Conservation (phyloP, 2,888 invertebrate species). For the Stratiomys singularior region DNA sequence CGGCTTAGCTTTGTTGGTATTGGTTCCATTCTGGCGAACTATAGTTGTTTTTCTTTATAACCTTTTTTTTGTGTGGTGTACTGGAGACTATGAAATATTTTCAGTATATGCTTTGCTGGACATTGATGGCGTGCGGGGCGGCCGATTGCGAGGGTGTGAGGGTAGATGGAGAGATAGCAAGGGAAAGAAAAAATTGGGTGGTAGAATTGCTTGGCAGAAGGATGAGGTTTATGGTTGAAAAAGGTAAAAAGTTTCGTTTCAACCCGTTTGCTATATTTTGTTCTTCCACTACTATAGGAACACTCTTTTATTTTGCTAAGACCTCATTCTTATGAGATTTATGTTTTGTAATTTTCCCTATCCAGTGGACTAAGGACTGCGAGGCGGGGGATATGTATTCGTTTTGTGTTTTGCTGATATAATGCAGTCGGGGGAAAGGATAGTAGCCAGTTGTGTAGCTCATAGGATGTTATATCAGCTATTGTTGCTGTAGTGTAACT, state of each 20-base stretch:
- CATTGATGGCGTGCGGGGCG: conserved; percentile 15
- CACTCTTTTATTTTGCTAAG: conserved; percentile 30
- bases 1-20: conserved; percentile 27
- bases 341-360: conserved; percentile 45
- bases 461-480: conserved; percentile 15
- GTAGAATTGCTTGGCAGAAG: background rate
- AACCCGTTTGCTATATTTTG: conserved; percentile 39
- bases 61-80: conserved; percentile 22
- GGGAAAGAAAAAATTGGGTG: background rate
- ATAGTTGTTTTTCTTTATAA: conserved; percentile 36
- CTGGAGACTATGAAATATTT: conserved; percentile 43
- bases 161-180: too few species aligned
- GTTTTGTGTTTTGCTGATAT: background rate
- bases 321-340: conserved; percentile 45
- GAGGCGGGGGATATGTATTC: background rate
- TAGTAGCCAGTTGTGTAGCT: background rate
- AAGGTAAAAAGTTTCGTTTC: conserved; percentile 42
- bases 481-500: background rate
- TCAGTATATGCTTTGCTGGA: conserved; percentile 42
- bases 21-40: conserved; percentile 39
- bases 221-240: conserved; percentile 36
- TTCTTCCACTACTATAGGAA: background rate
- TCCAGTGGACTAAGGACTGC: conserved; percentile 23
- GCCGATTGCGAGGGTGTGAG: background rate
- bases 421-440: background rate